These are phyloP conservation scores for Myripristis murdjan DNA, from an alignment of 2,797 vertebrate species.

Conservation along the genomic window DNA sequence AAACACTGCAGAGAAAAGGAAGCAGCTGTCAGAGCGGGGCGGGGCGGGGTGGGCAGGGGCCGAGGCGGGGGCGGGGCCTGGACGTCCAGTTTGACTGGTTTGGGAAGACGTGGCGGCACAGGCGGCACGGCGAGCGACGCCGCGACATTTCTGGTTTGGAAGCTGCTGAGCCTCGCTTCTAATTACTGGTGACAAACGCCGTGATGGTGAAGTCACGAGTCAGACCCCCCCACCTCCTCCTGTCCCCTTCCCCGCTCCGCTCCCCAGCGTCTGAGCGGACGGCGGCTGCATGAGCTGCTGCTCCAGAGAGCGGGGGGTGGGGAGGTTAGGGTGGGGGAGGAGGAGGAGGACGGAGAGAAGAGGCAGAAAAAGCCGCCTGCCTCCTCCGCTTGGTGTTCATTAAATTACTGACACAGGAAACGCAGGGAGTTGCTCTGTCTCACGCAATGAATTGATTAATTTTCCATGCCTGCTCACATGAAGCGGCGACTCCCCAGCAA, in stretches of 20 bases:
- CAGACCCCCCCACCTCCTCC: not conserved
- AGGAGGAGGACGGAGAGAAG: constrained; percentile 6
- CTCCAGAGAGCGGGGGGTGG: constrained; percentile 28
- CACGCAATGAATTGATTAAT: constrained; percentile 16
- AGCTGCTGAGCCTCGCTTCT: constrained; percentile 2
- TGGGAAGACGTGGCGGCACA: too few relatives aligned
- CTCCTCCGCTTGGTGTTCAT: constrained; percentile 8
- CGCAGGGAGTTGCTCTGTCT: not conserved
- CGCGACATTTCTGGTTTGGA: constrained; percentile 5
- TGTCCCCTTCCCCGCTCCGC: too few relatives aligned
- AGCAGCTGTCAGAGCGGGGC: too few relatives aligned
- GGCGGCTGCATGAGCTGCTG: constrained; percentile 36
- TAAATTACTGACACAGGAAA: constrained; percentile 12
- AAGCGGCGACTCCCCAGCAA: not conserved
- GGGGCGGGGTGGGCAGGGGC: too few relatives aligned
- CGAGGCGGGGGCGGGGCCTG: too few relatives aligned
- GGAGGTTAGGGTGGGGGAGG: too few relatives aligned
- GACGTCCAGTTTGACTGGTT: too few relatives aligned
- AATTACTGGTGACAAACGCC: constrained; percentile 30
- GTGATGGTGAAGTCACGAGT: not conserved
- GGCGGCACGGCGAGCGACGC: too few relatives aligned
- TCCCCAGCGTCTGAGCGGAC: constrained; percentile 10
- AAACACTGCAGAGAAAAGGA: too few relatives aligned
- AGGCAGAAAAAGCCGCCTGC: too few relatives aligned
- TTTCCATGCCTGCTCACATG: constrained; percentile 18